These are phyloP conservation scores for Cardinalis cardinalis DNA, from an alignment of 2,113 vertebrate species.

Conservation along the genomic window DNA sequence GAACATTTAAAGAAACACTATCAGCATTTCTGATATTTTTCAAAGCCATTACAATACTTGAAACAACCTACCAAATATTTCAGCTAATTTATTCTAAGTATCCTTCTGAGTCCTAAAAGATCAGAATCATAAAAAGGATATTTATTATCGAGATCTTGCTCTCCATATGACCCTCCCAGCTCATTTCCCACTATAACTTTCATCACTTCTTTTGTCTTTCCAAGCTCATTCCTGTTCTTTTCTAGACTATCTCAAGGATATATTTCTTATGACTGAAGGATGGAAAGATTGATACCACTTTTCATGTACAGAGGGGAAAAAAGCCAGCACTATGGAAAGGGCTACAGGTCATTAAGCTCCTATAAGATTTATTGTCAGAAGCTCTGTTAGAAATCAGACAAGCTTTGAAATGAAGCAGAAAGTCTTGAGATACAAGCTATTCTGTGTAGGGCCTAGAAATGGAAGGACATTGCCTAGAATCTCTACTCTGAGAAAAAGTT, in stretches of 20 bases:
- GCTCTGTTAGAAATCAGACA: not conserved
- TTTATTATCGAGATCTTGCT: not conserved
- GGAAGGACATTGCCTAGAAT: not conserved
- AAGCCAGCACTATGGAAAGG: not conserved
- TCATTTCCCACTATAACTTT: not conserved
- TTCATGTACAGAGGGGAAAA: fast-evolving
- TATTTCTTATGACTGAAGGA: not conserved
- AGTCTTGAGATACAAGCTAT: not conserved
- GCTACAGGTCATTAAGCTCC: not conserved
- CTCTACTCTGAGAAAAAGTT: not conserved
- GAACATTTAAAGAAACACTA: not conserved
- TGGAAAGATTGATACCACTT: not conserved
- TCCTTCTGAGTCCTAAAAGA: not conserved
- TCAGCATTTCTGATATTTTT: not conserved
- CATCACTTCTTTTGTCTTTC: not conserved
- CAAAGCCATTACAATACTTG: not conserved
- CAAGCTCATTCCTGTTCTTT: not conserved
- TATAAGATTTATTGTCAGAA: not conserved
- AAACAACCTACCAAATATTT: not conserved
- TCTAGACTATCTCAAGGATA: not conserved
- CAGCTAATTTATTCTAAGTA: not conserved
- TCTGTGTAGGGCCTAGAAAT: not conserved
- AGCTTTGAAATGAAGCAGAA: not conserved
- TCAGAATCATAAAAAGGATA: not conserved
- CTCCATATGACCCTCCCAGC: not conserved